phyloP scores from a whole-genome alignment of 1,140 invertebrate species.

The Drosophila sp. region DNA sequence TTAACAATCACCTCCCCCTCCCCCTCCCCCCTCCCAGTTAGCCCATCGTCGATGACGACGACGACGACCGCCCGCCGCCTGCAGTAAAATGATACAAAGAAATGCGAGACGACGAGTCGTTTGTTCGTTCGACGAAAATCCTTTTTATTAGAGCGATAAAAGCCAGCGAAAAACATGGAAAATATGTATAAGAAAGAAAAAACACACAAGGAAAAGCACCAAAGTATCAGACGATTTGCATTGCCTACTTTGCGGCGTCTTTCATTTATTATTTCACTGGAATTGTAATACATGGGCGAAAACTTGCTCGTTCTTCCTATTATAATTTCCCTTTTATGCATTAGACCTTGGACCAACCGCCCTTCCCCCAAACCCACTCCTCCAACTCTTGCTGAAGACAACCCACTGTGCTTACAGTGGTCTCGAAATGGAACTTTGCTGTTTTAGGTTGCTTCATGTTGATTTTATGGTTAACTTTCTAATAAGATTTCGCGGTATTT shows the following conservation, averaged over 20 bases:
- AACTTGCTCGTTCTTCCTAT: slow-evolving; percentile 53
- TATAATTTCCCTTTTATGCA: slow-evolving; percentile 73
- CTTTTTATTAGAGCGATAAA: slow-evolving; percentile 81
- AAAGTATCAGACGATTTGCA: slow-evolving; percentile 56
- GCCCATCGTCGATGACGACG: not conserved
- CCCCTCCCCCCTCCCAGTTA: not conserved
- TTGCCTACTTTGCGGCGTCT: slow-evolving; percentile 76
- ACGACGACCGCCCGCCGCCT: slow-evolving; percentile 38
- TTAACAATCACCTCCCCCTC: slow-evolving; percentile 1
- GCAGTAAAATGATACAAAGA: slow-evolving; percentile 72
- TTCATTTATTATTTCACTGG: slow-evolving; percentile 53
- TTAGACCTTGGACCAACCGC: slow-evolving; percentile 33
- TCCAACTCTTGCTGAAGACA: slow-evolving; percentile 7
- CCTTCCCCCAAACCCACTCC: slow-evolving; percentile 12
- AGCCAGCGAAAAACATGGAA: slow-evolving; percentile 44
- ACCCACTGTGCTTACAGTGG: slow-evolving; percentile 75
- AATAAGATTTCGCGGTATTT: slow-evolving; percentile 75
- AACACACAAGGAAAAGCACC: slow-evolving; percentile 41
- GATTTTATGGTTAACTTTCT: slow-evolving; percentile 59
- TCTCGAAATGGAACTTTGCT: slow-evolving; percentile 62
- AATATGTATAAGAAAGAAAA: slow-evolving; percentile 19
- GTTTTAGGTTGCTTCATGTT: slow-evolving; percentile 46
- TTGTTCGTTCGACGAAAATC: slow-evolving; percentile 68
- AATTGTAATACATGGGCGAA: slow-evolving; percentile 51
- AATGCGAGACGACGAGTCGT: slow-evolving; percentile 59